Conservation (phyloP, 2,113 vertebrate genomes). For the Neofelis nebulosa region DNA sequence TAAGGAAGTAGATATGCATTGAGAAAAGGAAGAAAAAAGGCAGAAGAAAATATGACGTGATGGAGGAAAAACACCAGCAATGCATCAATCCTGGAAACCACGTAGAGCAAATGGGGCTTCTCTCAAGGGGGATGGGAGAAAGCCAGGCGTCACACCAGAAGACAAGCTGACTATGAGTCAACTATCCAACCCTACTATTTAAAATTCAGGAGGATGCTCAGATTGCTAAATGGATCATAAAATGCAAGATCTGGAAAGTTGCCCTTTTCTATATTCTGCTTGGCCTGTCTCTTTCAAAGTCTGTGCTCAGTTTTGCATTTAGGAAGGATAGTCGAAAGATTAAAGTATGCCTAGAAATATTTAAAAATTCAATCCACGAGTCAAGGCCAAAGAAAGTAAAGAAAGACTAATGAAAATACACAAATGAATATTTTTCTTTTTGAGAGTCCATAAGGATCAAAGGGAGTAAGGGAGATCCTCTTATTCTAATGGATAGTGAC, state of each 20-base stretch:
- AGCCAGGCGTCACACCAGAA: not conserved
- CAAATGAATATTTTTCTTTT: not conserved
- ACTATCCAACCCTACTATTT: not conserved
- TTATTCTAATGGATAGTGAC: not conserved
- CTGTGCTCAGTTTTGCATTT: not conserved
- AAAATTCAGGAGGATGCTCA: not conserved
- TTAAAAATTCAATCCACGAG: not conserved
- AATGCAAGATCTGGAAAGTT: not conserved
- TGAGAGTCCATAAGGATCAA: not conserved
- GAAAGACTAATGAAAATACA: not conserved
- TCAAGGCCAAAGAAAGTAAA: not conserved
- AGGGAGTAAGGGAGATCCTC: not conserved
- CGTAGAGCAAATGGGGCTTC: not conserved
- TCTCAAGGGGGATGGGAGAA: not conserved
- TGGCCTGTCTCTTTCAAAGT: not conserved
- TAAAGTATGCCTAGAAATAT: not conserved
- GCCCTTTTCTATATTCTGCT: not conserved
- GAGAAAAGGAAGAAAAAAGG: not conserved
- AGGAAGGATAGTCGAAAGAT: conserved; percentile 26
- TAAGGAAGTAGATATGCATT: not conserved
- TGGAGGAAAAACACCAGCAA: not conserved
- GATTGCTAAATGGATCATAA: not conserved
- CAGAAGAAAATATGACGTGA: not conserved
- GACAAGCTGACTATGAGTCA: not conserved
- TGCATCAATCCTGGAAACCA: not conserved